These are phyloP conservation scores for Xanthia togata DNA, from an alignment of 2,888 invertebrate species.

Conservation along the genomic window DNA sequence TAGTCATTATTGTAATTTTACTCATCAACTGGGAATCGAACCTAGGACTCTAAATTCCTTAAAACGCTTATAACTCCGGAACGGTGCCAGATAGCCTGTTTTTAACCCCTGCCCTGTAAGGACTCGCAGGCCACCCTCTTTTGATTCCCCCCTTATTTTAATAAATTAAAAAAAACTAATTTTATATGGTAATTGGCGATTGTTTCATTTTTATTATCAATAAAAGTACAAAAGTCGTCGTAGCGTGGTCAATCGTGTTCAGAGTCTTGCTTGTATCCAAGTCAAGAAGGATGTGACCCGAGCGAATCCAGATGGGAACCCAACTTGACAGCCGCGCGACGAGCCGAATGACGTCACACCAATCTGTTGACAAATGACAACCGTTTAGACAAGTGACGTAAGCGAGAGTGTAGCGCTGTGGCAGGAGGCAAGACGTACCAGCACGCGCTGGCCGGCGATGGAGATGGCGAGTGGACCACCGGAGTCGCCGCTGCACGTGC, in stretches of 20 bases:
- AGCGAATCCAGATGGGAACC: conserved; percentile 63
- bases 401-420: background rate
- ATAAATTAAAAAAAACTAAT: too few species aligned
- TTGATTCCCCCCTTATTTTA: too few species aligned
- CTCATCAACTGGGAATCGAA: too few species aligned
- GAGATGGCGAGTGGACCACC: conserved; percentile 66
- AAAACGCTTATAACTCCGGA: too few species aligned
- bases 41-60: too few species aligned
- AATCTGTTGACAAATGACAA: conserved; percentile 54
- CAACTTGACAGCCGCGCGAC: conserved; percentile 61
- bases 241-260: background rate
- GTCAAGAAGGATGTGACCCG: conserved; percentile 63
- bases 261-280: conserved; percentile 62
- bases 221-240: background rate
- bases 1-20: too few species aligned
- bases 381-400: background rate
- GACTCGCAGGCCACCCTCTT: too few species aligned
- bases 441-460: conserved; percentile 45
- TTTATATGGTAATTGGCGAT: too few species aligned
- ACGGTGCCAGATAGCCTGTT: too few species aligned
- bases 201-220: conserved; percentile 19
- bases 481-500: conserved; percentile 78
- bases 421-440: conserved; percentile 48
- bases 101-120: too few species aligned
- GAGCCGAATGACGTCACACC: conserved; percentile 64